These are phyloP conservation scores for Micrastur ruficollis DNA, from an alignment of 2,797 vertebrate species.

Conservation along the genomic window DNA sequence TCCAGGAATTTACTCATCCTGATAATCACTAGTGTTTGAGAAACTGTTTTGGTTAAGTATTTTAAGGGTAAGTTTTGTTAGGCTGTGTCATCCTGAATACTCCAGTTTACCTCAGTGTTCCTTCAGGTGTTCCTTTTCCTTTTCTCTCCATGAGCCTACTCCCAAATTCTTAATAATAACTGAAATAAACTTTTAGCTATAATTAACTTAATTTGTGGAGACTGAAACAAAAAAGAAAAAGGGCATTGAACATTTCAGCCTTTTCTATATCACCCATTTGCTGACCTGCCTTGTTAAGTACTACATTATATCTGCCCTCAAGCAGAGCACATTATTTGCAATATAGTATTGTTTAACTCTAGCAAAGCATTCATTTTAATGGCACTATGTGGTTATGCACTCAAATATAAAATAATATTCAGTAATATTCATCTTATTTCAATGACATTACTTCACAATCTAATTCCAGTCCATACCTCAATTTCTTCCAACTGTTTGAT, in stretches of 20 bases:
- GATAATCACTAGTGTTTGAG: not conserved
- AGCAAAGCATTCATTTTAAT: not conserved
- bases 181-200: not conserved
- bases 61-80: not conserved
- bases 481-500: not conserved
- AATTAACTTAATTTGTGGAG: not conserved
- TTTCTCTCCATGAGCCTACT: not conserved
- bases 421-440: not conserved
- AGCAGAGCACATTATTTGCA: not conserved
- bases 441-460: not conserved
- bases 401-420: not conserved
- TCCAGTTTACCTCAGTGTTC: not conserved
- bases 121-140: not conserved
- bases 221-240: not conserved
- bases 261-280: not conserved
- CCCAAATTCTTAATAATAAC: not conserved
- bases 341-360: not conserved
- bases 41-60: not conserved
- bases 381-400: not conserved
- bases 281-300: not conserved
- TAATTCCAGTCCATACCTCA: not conserved
- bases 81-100: not conserved
- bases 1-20: not conserved
- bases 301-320: not conserved
- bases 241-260: not conserved